Base-by-base conservation (phyloP, 2,888 invertebrate genomes). In the Emmelina monodactyla region DNA sequence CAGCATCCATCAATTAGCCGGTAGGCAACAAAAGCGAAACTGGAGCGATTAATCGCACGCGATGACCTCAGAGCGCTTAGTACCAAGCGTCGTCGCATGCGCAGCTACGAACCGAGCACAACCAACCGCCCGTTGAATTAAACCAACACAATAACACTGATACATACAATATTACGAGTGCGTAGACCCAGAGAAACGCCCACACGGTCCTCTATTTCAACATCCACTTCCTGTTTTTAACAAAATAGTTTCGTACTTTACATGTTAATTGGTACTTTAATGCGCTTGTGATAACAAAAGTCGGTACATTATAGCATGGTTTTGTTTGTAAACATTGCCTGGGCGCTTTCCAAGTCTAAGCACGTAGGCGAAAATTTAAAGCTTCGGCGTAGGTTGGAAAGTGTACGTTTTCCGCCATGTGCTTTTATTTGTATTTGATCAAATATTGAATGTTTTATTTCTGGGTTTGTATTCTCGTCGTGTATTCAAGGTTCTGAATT, bases 141-240 rank as follows among this genome's bases (percentile, higher is more conserved):
- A 19, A 9, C 19, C 19, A 9, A 5, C 5, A 19, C 9, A 19
- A 19, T 9, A 19, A 19, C 19, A 19, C n/a, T 25, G n/a, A 7
- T 25, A 25, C 25, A 3, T 7, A 25, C 25, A 10, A 25, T n/a
- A 10, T 11, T 3, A 9, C 6, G 25, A 25, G 25, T 10, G 25
- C 25, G n/a, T 11, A 10, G 25, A 25, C 25, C 25, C n/a, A 25
- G n/a, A 25, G n/a, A 9, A 25, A 65, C 71, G 47, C 73, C 73
- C 62, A 66, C 69, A 44, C 49, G 49, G 63, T 68, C 62, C 47
- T 53, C 55, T 53, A 56, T 61, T 67, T 62, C 56, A 52, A 62
- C 57, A 63, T 43, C 46, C 50, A 53, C 61, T 72, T 73, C 76
- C 76, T 70, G 73, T 70, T 61, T 67, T 60, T 47, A 51, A 25